A percentile compares a stretch with the other conserved stretches of the same genome.
Conservation (phyloP, 2,888 invertebrate species). For the Pseudoips prasinana region DNA sequence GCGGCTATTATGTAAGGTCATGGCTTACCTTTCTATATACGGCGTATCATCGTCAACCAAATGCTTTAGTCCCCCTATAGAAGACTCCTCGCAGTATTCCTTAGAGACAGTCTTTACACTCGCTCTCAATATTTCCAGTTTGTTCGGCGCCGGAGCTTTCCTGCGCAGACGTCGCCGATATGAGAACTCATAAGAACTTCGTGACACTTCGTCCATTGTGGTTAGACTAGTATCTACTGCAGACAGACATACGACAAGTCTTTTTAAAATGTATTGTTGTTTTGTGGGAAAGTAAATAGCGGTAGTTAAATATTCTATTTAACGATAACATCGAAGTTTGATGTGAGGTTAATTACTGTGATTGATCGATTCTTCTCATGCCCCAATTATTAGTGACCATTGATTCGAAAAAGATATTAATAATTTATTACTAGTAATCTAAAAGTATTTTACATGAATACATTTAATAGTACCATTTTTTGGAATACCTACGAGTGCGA, state of each 20-base stretch:
- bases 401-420: conserved; percentile 24
- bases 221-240: not conserved
- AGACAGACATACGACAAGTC: conserved; percentile 8
- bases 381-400: conserved; percentile 26
- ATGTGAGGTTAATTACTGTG: conserved; percentile 61
- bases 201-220: conserved; percentile 15
- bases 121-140: conserved; percentile 46
- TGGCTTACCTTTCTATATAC: conserved; percentile 60
- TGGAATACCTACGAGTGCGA: too few species aligned
- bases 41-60: conserved; percentile 62
- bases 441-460: too few species aligned
- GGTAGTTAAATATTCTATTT: conserved; percentile 68
- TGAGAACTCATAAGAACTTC: conserved; percentile 15
- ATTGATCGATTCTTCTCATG: conserved; percentile 62
- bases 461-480: too few species aligned
- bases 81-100: conserved; percentile 72
- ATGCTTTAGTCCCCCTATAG: conserved; percentile 72
- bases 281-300: conserved; percentile 35
- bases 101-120: conserved; percentile 58
- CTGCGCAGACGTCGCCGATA: conserved; percentile 25
- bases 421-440: conserved; percentile 20
- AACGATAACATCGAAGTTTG: conserved; percentile 61
- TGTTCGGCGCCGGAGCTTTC: conserved; percentile 30
- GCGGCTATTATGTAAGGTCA: too few species aligned
- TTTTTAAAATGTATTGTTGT: conserved; percentile 10